A percentile compares a stretch with the other conserved stretches of the same genome.
Evolutionary conservation across 1,140 invertebrate species (phyloP).

Genomic region (Drosophila oshimai): DNA sequence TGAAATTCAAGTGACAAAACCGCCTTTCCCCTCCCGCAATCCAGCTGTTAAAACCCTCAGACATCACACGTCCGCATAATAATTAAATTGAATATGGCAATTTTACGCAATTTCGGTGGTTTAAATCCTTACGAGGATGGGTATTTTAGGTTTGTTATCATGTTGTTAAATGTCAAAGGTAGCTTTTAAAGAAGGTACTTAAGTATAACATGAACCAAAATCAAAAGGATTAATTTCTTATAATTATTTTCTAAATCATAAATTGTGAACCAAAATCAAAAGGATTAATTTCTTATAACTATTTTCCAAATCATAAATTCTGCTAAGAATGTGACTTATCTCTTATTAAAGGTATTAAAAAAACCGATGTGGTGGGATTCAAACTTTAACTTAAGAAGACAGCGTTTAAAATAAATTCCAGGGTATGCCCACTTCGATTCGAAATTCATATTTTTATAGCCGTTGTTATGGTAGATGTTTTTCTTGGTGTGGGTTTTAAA

Average conservation of each 20-base stretch:
- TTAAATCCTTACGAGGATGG: neutral
- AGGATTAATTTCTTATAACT: no score
- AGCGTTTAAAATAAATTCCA: neutral
- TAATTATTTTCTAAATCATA: no score
- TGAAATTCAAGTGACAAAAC: conserved; percentile 39
- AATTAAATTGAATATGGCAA: conserved; percentile 68
- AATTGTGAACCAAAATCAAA: no score
- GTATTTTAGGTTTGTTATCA: neutral
- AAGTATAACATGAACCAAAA: no score
- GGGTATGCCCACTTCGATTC: neutral
- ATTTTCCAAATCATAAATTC: no score
- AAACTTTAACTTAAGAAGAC: no score
- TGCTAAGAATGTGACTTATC: no score
- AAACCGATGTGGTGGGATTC: no score
- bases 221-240: no score
- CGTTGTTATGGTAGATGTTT: conserved; percentile 22
- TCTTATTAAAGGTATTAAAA: no score
- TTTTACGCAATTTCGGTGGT: conserved; percentile 41
- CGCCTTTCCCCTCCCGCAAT: neutral
- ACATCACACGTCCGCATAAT: conserved; percentile 35
- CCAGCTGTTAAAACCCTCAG: conserved; percentile 22
- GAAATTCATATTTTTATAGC: neutral
- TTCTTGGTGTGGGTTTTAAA: conserved; percentile 28
- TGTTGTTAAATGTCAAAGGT: no score
- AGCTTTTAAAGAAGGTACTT: no score